These are phyloP conservation scores for Oreonectes daqikongensis DNA, from an alignment of 2,797 vertebrate genomes.

Conservation along the genomic window DNA sequence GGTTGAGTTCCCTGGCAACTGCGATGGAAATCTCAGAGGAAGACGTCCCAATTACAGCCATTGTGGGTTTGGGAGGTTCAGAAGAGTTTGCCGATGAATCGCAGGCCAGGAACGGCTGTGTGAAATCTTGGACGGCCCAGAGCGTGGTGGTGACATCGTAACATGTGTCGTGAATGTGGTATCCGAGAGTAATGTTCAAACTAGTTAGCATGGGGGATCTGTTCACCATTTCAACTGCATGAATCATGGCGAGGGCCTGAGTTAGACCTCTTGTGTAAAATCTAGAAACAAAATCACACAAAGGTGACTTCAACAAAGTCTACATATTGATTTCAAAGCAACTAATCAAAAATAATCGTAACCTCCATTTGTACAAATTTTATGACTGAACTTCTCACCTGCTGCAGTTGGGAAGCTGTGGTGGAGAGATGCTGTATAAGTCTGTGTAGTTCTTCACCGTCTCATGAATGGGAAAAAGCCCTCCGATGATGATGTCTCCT, in stretches of 20 bases:
- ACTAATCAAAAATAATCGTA: not conserved
- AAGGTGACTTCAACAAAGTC: not conserved
- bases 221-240: constrained; percentile 83
- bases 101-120: constrained; percentile 68
- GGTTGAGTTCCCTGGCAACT: constrained; percentile 81
- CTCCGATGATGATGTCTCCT: constrained; percentile 84
- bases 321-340: not conserved
- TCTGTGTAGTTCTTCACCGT: constrained; percentile 62
- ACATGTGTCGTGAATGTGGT: constrained; percentile 84
- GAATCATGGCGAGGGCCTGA: constrained; percentile 82
- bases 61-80: constrained; percentile 67
- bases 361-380: constrained; percentile 36
- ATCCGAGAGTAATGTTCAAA: constrained; percentile 79
- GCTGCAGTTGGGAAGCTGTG: constrained; percentile 72
- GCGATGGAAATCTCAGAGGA: constrained; percentile 84
- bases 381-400: too few relatives aligned
- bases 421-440: constrained; percentile 63
- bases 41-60: constrained; percentile 78
- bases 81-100: constrained; percentile 58
- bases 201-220: constrained; percentile 75
- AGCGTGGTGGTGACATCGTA: constrained; percentile 82
- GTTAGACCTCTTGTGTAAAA: constrained; percentile 74
- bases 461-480: constrained; percentile 82
- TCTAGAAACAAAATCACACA: constrained; percentile 63
- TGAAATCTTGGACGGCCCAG: constrained; percentile 74